Evolutionary conservation across 2,888 invertebrate species (phyloP).

Genomic region (Phengaris alcon): DNA sequence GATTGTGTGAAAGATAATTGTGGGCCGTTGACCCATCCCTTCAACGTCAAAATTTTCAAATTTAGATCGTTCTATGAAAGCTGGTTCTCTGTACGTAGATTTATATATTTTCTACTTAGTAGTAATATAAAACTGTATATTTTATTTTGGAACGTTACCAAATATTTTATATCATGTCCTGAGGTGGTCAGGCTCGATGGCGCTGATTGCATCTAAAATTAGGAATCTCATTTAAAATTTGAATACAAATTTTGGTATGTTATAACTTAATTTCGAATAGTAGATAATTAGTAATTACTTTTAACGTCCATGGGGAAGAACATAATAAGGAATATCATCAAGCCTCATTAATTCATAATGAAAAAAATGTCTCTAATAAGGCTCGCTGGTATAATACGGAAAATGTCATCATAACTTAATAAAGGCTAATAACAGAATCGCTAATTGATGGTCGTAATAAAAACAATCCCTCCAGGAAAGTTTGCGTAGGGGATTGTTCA

Average conservation of each 20-base stretch:
- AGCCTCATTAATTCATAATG: constrained; percentile 16
- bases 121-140: too few relatives aligned
- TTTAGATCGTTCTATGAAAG: too few relatives aligned
- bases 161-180: too few relatives aligned
- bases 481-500: constrained; percentile 51
- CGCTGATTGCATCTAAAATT: too few relatives aligned
- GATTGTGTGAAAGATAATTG: too few relatives aligned
- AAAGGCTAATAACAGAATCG: constrained; percentile 24
- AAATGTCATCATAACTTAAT: constrained; percentile 29
- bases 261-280: neutral
- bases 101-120: too few relatives aligned
- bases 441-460: constrained; percentile 30
- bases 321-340: neutral
- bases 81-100: too few relatives aligned
- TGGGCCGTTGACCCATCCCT: too few relatives aligned
- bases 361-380: neutral
- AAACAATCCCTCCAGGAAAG: constrained; percentile 39
- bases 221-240: neutral
- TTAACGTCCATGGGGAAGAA: neutral
- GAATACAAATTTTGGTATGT: too few relatives aligned
- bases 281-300: neutral
- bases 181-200: too few relatives aligned
- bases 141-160: too few relatives aligned
- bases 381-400: neutral
- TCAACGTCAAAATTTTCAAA: too few relatives aligned